phyloP scores from a whole-genome alignment of 2,888 invertebrate genomes.

The Macaria liturata region DNA sequence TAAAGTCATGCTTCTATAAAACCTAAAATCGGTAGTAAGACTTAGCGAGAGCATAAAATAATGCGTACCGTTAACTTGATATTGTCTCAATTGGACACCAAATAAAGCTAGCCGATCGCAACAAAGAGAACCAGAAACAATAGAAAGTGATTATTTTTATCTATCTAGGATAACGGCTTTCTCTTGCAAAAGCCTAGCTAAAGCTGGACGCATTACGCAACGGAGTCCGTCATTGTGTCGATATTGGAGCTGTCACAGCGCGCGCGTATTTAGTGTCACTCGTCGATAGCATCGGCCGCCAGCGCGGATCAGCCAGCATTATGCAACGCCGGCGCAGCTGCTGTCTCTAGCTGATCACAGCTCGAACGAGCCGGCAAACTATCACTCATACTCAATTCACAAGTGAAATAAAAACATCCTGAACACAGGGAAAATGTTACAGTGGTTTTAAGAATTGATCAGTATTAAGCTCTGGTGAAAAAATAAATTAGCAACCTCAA shows the following conservation, averaged over 20 bases:
- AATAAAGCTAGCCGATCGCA: background rate
- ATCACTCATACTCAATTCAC: too few relatives aligned
- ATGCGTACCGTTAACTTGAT: background rate
- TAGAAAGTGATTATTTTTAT: conserved; percentile 34
- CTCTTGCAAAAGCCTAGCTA: conserved; percentile 44
- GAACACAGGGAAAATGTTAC: too few relatives aligned
- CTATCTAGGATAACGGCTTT: conserved; percentile 48
- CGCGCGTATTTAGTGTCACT: conserved; percentile 80
- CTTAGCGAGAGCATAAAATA: background rate
- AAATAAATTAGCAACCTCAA: too few relatives aligned
- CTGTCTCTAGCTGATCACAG: background rate
- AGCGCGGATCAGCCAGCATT: conserved; percentile 62
- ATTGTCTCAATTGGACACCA: background rate
- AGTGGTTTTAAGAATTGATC: too few relatives aligned
- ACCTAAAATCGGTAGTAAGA: too few relatives aligned
- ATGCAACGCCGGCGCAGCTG: conserved; percentile 47
- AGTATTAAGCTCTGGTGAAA: too few relatives aligned
- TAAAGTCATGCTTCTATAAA: too few relatives aligned
- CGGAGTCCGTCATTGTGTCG: conserved; percentile 76
- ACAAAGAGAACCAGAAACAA: conserved; percentile 22
- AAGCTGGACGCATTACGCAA: conserved; percentile 70
- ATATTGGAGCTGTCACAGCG: conserved; percentile 77
- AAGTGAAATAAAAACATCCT: too few relatives aligned
- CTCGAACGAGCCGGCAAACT: background rate
- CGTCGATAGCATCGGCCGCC: conserved; percentile 73